A percentile compares a stretch with the other conserved stretches of the same genome.
These are phyloP conservation scores for Lissonota sp. DNA, from an alignment of 2,888 invertebrate species.

Conservation along the genomic window DNA sequence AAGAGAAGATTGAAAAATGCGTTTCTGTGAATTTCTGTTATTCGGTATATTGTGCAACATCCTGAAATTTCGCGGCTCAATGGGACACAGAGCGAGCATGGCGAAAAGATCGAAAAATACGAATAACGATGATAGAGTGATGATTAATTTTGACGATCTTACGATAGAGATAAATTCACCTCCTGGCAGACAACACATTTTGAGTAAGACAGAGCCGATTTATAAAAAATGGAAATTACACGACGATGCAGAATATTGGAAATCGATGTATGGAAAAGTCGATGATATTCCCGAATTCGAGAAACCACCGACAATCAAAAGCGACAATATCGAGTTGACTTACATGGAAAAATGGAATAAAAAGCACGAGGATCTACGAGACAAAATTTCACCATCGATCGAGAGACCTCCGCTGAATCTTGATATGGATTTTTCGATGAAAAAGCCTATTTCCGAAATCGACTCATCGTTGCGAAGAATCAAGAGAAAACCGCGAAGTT, in stretches of 20 bases:
- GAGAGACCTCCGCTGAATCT: not conserved
- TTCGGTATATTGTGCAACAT: constrained; percentile 10
- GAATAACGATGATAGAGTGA: not conserved
- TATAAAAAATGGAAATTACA: constrained; percentile 3
- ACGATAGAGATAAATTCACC: constrained; percentile 40
- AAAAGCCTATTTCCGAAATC: not conserved
- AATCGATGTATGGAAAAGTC: constrained; percentile 54
- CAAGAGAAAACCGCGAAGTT: constrained; percentile 11
- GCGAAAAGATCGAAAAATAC: not conserved
- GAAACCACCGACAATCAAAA: constrained; percentile 45
- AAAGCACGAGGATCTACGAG: not conserved
- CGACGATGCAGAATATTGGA: constrained; percentile 55
- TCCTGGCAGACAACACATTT: constrained; percentile 17
- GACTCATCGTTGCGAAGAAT: not conserved
- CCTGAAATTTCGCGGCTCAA: not conserved
- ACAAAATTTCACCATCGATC: not conserved
- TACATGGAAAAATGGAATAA: not conserved
- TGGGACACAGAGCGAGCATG: not conserved
- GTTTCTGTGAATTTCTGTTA: not conserved
- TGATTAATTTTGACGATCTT: constrained; percentile 38
- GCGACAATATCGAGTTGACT: constrained; percentile 23
- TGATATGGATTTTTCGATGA: not conserved
- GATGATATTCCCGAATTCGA: constrained; percentile 60
- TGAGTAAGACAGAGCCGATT: not conserved
- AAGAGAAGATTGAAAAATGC: constrained; percentile 32